Evolutionary conservation across 1,140 invertebrate genomes (phyloP), one percentile per base, ranked within the genome.

Genomic region (Diorhabda sublineata): DNA sequence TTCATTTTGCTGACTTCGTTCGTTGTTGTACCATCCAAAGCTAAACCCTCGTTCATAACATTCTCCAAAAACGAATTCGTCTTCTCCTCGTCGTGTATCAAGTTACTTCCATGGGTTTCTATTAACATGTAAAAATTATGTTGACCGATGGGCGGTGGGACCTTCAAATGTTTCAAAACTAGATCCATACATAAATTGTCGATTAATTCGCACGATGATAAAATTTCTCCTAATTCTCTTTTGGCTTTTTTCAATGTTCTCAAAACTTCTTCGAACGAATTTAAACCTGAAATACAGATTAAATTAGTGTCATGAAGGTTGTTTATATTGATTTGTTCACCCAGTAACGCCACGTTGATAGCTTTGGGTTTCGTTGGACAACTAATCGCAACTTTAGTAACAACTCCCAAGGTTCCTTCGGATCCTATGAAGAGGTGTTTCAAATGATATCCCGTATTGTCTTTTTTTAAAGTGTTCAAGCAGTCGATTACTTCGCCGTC

Each of bases 361-460:
- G 92, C 85, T 74, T 88, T 88, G 0, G 96, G 92, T 80, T 89
- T 85, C 2, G 90, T 84, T 5, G 95, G 93, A 84, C 96, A 98
- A 66, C 95, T 88, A 69, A 99, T 90, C 0, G 92, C 89, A 41
- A 96, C 91, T 85, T 95, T 95, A 0, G 97, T 99, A 3, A 99
- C 89, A 9, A 99, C 81, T 5, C 98, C 97, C 56, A 99, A 82
- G 0, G 97, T 97, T 61, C 98, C 98, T 85, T 99, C 98, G 0
- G 95, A 95, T 7, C 98, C 98, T 75, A 99, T 96, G 78, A 99
- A 98, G 61, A 99, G 80, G 80, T 99, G 96, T 78, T 98, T 98
- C 68, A 98, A 82, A 79, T 98, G 94, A 81, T 97, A 98, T 1
- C 96, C 97, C 0, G 97, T 99, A 78, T 99, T 99, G 78, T 99